phyloP scores from a whole-genome alignment of 2,113 vertebrate genomes.

The Pterocles orientalis region DNA sequence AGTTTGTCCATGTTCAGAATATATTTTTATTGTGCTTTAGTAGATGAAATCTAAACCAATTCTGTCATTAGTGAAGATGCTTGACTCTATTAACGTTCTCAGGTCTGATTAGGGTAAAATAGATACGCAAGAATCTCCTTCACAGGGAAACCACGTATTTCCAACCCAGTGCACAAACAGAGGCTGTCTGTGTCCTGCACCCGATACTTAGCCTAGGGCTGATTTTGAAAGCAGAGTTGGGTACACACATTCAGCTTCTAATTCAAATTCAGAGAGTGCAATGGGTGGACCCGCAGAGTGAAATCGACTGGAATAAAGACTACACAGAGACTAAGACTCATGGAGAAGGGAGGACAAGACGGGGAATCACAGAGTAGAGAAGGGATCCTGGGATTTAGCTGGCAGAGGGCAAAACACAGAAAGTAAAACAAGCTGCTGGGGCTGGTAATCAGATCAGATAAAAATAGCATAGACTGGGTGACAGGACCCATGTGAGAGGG shows the following conservation, averaged over 20 bases:
- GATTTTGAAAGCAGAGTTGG: background rate
- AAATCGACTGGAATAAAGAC: background rate
- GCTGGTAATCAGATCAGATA: background rate
- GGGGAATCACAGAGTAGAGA: background rate
- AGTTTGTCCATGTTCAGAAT: background rate
- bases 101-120: background rate
- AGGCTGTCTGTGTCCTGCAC: background rate
- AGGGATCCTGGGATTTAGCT: background rate
- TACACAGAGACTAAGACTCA: background rate
- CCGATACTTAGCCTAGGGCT: background rate
- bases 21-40: background rate
- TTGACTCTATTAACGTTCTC: background rate
- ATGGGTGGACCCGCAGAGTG: background rate
- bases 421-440: background rate
- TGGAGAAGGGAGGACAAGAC: background rate
- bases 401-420: background rate
- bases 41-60: background rate
- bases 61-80: background rate
- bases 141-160: background rate
- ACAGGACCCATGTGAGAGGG: background rate
- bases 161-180: background rate
- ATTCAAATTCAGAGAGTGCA: background rate
- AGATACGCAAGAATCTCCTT: background rate
- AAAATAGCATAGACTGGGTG: background rate
- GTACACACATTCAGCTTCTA: background rate